phyloP scores from a whole-genome alignment of 1,140 invertebrate species.

The Euschistus heros region DNA sequence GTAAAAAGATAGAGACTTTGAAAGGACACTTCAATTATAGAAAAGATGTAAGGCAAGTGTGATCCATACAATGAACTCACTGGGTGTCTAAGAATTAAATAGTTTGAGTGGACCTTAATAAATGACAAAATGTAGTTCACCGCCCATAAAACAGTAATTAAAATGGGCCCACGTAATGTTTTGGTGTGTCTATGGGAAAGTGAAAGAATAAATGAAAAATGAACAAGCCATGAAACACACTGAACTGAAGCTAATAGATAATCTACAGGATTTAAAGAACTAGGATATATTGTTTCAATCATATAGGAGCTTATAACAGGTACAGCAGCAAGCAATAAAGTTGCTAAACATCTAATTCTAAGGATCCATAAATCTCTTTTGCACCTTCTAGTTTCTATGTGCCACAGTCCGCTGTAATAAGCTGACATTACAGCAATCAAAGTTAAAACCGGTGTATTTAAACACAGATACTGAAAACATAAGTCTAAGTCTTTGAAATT shows the following conservation, averaged over 20 bases:
- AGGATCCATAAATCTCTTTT: constrained; percentile 47
- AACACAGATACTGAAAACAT: constrained; percentile 68
- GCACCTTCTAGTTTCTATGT: constrained; percentile 43
- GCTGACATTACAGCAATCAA: constrained; percentile 60
- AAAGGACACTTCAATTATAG: constrained; percentile 38
- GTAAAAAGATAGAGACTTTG: constrained; percentile 31
- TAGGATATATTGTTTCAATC: constrained; percentile 15
- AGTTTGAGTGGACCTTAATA: constrained; percentile 35
- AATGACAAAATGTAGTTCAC: constrained; percentile 48
- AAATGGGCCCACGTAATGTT: constrained; percentile 54
- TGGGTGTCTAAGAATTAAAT: constrained; percentile 35
- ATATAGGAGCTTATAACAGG: constrained; percentile 25
- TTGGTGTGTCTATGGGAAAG: constrained; percentile 40
- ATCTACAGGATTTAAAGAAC: constrained; percentile 25
- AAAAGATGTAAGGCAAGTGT: constrained; percentile 36
- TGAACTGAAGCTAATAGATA: constrained; percentile 34
- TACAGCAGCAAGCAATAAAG: constrained; percentile 45
- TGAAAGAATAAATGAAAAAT: constrained; percentile 60
- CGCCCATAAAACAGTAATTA: constrained; percentile 53
- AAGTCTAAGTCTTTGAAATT: constrained; percentile 57
- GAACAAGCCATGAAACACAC: constrained; percentile 64
- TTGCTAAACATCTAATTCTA: constrained; percentile 47
- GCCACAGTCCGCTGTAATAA: constrained; percentile 59
- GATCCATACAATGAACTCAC: constrained; percentile 32
- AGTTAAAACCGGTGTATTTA: constrained; percentile 51